These are phyloP conservation scores for Gadus chalcogrammus DNA, from an alignment of 2,113 vertebrate species.

Conservation along the genomic window DNA sequence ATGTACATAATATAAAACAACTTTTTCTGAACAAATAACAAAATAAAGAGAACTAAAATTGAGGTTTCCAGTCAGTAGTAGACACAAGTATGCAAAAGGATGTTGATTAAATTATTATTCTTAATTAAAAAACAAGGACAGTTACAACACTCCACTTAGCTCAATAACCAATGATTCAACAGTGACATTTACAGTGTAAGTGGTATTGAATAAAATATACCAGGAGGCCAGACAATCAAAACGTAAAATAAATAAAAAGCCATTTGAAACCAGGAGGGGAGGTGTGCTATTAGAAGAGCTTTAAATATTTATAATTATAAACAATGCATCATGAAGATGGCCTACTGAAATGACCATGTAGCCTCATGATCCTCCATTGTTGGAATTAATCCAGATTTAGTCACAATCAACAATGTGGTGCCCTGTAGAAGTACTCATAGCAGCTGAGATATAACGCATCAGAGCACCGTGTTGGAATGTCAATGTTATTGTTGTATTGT, in stretches of 20 bases:
- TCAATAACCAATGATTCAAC: slow-evolving; percentile 59
- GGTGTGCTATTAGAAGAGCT: slow-evolving; percentile 25
- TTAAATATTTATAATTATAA: slow-evolving; percentile 28
- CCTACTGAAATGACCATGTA: slow-evolving; percentile 28
- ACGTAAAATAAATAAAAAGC: slow-evolving; percentile 38
- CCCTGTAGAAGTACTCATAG: slow-evolving; percentile 25
- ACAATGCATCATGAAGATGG: slow-evolving; percentile 23
- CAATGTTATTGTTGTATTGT: slow-evolving; percentile 23
- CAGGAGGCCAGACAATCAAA: slow-evolving; percentile 32
- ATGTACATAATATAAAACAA: slow-evolving; percentile 62
- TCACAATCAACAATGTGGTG: slow-evolving; percentile 17
- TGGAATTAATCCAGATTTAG: slow-evolving; percentile 18
- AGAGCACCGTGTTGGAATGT: slow-evolving; percentile 41
- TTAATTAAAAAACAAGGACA: slow-evolving; percentile 67
- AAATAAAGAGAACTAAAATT: slow-evolving; percentile 41
- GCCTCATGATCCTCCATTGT: slow-evolving; percentile 11
- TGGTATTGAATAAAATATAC: slow-evolving; percentile 50
- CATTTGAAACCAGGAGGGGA: not conserved
- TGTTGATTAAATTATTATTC: slow-evolving; percentile 65
- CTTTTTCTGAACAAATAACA: slow-evolving; percentile 41
- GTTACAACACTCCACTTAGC: slow-evolving; percentile 71
- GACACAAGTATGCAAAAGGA: slow-evolving; percentile 61
- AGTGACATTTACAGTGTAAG: slow-evolving; percentile 68
- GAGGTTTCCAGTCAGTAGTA: slow-evolving; percentile 62
- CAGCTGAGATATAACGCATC: slow-evolving; percentile 24